Percentiles rank a stretch among this genome's conserved stretches.
phyloP scores from a whole-genome alignment of 2,888 invertebrate species.

The Esperia sulphurella region DNA sequence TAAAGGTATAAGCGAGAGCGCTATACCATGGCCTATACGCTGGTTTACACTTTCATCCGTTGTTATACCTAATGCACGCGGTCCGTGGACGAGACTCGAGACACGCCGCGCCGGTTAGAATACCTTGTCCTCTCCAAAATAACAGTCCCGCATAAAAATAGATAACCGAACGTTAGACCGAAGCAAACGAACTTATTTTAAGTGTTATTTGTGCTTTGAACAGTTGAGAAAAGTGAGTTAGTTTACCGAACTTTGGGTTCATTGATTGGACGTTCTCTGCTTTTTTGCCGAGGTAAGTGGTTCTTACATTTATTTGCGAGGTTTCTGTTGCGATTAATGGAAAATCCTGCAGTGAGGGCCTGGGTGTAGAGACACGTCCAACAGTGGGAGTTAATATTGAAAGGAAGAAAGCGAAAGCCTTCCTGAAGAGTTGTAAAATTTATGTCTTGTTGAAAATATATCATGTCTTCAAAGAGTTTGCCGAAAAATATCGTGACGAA shows the following conservation, averaged over 20 bases:
- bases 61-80: constrained; percentile 64
- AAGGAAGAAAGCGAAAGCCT: too few species aligned
- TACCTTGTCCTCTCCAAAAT: constrained; percentile 40
- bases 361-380: too few species aligned
- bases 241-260: neutral
- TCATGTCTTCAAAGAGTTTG: too few species aligned
- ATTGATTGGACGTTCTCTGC: neutral
- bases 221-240: neutral
- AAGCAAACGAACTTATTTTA: neutral
- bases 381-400: too few species aligned
- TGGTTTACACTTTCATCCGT: constrained; percentile 76
- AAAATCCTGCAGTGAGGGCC: too few species aligned
- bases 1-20: constrained; percentile 54
- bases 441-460: too few species aligned
- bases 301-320: constrained; percentile 4
- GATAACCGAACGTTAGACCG: constrained; percentile 31
- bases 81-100: constrained; percentile 61
- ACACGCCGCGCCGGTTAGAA: constrained; percentile 35
- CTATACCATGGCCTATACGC: constrained; percentile 68
- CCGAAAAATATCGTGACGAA: too few species aligned
- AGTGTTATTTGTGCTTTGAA: neutral
- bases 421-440: too few species aligned
- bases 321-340: too few species aligned
- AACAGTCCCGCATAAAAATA: constrained; percentile 54
- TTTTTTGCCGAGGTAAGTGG: constrained; percentile 5